Evolutionary conservation across 2,888 invertebrate genomes (phyloP), one percentile per base, ranked within the genome.

Genomic region (Lepidochitona cinerea): DNA sequence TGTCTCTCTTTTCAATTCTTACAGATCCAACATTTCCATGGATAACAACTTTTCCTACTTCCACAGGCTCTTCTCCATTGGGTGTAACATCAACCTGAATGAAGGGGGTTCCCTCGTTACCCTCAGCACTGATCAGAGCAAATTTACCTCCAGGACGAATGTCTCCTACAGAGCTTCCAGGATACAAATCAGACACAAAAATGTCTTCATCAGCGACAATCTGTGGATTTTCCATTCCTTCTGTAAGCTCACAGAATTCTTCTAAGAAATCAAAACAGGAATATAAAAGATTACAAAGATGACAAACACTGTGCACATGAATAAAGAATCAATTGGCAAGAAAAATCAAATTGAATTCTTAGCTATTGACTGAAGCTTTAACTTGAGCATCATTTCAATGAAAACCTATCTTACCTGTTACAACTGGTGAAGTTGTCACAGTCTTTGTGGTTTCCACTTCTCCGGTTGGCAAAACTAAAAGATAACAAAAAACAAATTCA

Each of bases 81-180:
- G 49, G 49, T n/a, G 49, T 49, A 2, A 49, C n/a, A 49, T 49
- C 49, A 18, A 49, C n/a, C 23, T 49, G 49, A 23, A 49, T 49
- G 49, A n/a, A 49, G 23, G 49, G 49, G 7, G 49, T 18, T n/a
- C 23, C 23, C 18, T 18, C 49, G 18, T 18, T 49, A n/a, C n/a
- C n/a, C n/a, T 49, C 49, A 18, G 23, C 49, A 49, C n/a, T 18
- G 49, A 49, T 49, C 23, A 49, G n/a, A 23, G 49, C 49, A n/a
- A 23, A 49, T 23, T 7, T 49, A n/a, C 49, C 49, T 5, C 7
- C 49, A 49, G 69, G 69, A 23, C 69, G 69, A 18, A 69, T 69
- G 4, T 69, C 36, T 14, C n/a, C n/a, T 0, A n/a, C 9, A 33
- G 69, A 52, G n/a, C 35, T 35, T 12, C 6, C 14, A 9, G 35